Evolutionary conservation across 2,888 invertebrate genomes (phyloP), one percentile per base, ranked within the genome.

Genomic region (Xestobium rufovillosum): DNA sequence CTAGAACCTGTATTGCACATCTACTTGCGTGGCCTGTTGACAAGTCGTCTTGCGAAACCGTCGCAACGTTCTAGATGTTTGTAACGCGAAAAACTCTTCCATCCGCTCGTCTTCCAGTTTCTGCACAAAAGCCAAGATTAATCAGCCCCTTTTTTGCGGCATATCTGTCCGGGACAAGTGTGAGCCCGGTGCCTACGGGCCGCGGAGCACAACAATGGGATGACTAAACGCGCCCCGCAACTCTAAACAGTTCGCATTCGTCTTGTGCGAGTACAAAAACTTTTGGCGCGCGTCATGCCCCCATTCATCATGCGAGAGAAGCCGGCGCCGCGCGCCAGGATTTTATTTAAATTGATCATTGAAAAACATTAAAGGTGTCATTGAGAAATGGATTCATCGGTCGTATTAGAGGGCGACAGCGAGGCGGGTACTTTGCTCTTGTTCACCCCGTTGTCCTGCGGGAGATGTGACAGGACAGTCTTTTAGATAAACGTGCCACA

Each of bases 321-420:
- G 45, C 45, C 51, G 49, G 50, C 45, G 53, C 44, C 51, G 51
- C 47, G n/a, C 41, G 44, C 44, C 47, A 47, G 49, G 54, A 55
- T 57, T 57, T 57, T 57, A 60, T 59, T 60, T 56, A 59, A 60
- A 61, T 59, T 57, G 56, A 57, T 57, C 55, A 59, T 57, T 56
- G 56, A 57, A 58, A 57, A 57, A 59, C 56, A 58, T 56, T 53
- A 57, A 60, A 59, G 58, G 57, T 59, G 56, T 57, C 57, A 50
- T 52, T 57, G 55, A 56, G 55, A 55, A 59, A 60, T 59, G 55
- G 55, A 56, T 56, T 55, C 52, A 49, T 50, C 50, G 53, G 49
- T 39, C 45, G 53, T 51, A 52, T 52, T 54, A 53, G 45, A 44
- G 42, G 47, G 49, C 50, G 50, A 49, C 53, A 51, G 41, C 42